These are phyloP conservation scores for Lepidochitona cinerea DNA, from an alignment of 2,888 invertebrate species.

Conservation along the genomic window DNA sequence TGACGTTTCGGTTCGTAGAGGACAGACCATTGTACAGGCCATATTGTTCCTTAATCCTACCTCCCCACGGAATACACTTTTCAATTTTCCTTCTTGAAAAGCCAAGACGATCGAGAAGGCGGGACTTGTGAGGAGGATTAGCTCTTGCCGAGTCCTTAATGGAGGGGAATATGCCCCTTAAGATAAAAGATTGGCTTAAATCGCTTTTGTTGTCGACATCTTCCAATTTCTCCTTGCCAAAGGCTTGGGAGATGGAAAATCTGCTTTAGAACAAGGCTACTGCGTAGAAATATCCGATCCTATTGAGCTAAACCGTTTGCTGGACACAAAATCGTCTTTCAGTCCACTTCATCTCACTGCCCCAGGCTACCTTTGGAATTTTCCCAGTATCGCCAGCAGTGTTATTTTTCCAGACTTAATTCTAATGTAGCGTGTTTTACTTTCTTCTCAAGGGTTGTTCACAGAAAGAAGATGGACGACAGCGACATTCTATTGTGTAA, in stretches of 20 bases:
- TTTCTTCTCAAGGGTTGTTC: too few species aligned
- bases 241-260: background rate
- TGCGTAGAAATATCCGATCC: background rate
- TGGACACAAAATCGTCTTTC: background rate
- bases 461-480: too few species aligned
- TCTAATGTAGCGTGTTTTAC: too few species aligned
- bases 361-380: background rate
- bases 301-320: constrained; percentile 1
- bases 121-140: background rate
- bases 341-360: background rate
- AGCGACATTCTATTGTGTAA: too few species aligned
- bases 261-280: background rate
- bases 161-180: constrained; percentile 1
- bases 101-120: background rate
- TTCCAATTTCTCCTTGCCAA: background rate
- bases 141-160: background rate
- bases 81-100: constrained; percentile 4
- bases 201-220: constrained; percentile 5
- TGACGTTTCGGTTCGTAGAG: too few species aligned
- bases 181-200: constrained; percentile 9
- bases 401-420: too few species aligned
- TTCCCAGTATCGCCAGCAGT: too few species aligned
- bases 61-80: background rate
- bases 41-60: background rate
- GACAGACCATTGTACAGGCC: background rate